phyloP scores from a whole-genome alignment of 2,797 vertebrate genomes.

The Acanthiza pusilla region DNA sequence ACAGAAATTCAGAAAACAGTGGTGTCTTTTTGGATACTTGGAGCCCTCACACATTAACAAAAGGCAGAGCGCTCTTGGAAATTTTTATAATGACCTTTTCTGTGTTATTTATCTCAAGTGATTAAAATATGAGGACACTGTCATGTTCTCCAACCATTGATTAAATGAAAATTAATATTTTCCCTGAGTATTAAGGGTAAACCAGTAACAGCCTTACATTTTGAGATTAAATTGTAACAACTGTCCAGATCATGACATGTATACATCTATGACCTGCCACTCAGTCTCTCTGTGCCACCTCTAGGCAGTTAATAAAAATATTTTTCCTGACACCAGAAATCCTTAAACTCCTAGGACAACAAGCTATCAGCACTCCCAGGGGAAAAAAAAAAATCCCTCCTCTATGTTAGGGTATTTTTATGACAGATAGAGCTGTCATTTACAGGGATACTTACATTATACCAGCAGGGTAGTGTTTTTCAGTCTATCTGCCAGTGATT shows the following conservation, averaged over 20 bases:
- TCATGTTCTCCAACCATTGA: neutral
- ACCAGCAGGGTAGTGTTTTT: neutral
- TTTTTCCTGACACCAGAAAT: neutral
- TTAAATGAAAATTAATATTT: neutral
- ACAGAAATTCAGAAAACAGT: neutral
- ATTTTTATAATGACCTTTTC: neutral
- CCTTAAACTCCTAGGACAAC: neutral
- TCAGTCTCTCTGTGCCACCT: neutral
- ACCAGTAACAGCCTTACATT: neutral
- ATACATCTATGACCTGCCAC: neutral
- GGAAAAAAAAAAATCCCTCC: neutral
- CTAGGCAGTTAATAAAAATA: neutral
- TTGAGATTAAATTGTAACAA: neutral
- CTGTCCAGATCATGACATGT: neutral
- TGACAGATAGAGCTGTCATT: neutral
- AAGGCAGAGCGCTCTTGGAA: neutral
- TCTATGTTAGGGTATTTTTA: neutral
- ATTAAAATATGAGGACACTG: neutral
- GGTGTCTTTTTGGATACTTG: neutral
- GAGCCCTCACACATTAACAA: neutral
- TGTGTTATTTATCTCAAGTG: neutral
- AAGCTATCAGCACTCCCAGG: neutral
- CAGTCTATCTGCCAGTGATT: neutral
- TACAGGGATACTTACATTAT: neutral
- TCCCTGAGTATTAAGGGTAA: neutral